Evolutionary conservation across 2,113 vertebrate species (phyloP).

Genomic region (Dascyllus trimaculatus): DNA sequence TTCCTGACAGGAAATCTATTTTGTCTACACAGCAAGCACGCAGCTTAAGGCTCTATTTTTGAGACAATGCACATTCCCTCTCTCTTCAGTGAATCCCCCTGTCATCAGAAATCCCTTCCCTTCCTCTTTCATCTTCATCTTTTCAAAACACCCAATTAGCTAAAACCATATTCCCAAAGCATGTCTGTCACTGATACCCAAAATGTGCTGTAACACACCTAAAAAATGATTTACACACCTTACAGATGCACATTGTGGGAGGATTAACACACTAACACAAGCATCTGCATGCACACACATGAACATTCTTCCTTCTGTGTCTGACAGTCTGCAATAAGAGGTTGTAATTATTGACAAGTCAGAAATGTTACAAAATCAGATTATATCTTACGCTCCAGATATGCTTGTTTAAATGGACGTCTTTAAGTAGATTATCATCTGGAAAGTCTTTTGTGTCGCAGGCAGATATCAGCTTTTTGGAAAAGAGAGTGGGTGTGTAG

Average conservation of each 20-base stretch:
- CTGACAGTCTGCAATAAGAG: constrained; percentile 46
- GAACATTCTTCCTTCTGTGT: constrained; percentile 8
- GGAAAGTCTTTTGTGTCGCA: constrained; percentile 35
- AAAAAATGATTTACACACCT: constrained; percentile 29
- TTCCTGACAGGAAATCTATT: constrained; percentile 74
- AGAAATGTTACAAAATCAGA: constrained; percentile 54
- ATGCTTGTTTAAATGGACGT: constrained; percentile 45
- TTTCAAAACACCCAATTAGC: constrained; percentile 65
- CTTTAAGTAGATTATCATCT: constrained; percentile 59
- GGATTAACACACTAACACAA: constrained; percentile 2
- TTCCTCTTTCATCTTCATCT: constrained; percentile 54
- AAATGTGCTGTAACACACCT: constrained; percentile 23
- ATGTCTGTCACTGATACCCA: constrained; percentile 36
- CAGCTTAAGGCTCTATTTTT: constrained; percentile 71
- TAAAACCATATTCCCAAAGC: constrained; percentile 54
- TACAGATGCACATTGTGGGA: constrained; percentile 14
- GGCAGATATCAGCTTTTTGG: constrained; percentile 10
- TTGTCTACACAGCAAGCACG: constrained; percentile 58
- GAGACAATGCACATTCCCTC: constrained; percentile 56
- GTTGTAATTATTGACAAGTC: constrained; percentile 67
- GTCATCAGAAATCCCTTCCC: constrained; percentile 66
- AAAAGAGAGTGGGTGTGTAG: constrained; percentile 1
- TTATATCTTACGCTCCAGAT: constrained; percentile 59
- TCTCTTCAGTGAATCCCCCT: constrained; percentile 41
- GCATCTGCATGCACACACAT: background rate